phyloP scores from a whole-genome alignment of 2,888 invertebrate species.

The Protonemura montana region DNA sequence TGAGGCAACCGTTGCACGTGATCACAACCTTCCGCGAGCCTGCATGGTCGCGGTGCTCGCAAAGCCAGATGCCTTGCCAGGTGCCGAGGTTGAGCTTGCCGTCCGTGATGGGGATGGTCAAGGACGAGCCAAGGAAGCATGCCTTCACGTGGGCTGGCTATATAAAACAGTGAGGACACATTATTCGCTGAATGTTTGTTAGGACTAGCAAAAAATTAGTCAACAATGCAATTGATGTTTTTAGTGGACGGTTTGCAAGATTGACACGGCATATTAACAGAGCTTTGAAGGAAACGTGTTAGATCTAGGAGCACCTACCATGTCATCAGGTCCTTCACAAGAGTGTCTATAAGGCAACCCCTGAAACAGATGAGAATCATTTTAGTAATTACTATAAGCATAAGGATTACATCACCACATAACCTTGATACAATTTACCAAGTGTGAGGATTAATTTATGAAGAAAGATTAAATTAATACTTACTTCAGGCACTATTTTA shows the following conservation, averaged over 20 bases:
- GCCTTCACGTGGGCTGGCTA: slow-evolving; percentile 98
- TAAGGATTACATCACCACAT: too few species aligned
- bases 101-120: slow-evolving; percentile 95
- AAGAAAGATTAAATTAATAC: too few species aligned
- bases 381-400: slow-evolving; percentile 32
- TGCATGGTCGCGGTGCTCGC: slow-evolving; percentile 96
- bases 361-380: slow-evolving; percentile 57
- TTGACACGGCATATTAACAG: too few species aligned
- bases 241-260: too few species aligned
- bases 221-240: too few species aligned
- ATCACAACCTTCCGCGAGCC: slow-evolving; percentile 90
- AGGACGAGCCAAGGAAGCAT: slow-evolving; percentile 92
- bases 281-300: background rate
- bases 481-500: slow-evolving; percentile 93
- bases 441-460: too few species aligned
- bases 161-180: slow-evolving; percentile 52
- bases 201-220: too few species aligned
- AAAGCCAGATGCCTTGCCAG: slow-evolving; percentile 98
- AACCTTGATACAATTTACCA: too few species aligned
- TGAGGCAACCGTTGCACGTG: slow-evolving; percentile 88
- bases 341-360: slow-evolving; percentile 94
- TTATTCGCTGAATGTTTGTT: too few species aligned
- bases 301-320: slow-evolving; percentile 70
- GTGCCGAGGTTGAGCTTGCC: slow-evolving; percentile 94
- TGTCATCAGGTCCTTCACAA: slow-evolving; percentile 98